Evolutionary conservation across 1,140 invertebrate genomes (phyloP), one percentile per base, ranked within the genome.

Genomic region (Andrena cerasifolii): DNA sequence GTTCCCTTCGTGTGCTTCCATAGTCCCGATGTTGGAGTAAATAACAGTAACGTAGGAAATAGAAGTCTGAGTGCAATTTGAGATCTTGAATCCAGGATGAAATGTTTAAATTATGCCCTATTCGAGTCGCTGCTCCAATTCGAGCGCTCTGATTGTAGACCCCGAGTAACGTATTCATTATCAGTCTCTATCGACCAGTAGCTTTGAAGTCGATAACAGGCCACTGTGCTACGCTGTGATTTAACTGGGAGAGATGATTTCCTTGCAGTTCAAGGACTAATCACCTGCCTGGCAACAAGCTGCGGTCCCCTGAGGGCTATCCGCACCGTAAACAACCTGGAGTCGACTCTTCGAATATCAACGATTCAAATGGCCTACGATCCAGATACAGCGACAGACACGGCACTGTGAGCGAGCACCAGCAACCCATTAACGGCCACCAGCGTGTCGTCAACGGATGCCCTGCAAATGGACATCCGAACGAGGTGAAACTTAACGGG

Each of bases 261-360:
- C 31, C 26, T 83, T 74, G 0, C 82, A 92, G 91, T 92, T 89
- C 91, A 92, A 89, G 84, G 91, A 92, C 78, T 92, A 90, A 91
- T 90, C 76, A 88, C 66, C 40, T 89, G 83, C 82, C 83, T 89
- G 66, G 51, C 82, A 72, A 85, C 62, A 85, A 89, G 74, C 10
- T 89, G 90, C 85, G 77, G 59, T 36, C 82, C 75, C 53, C 49
- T 43, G 28, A 85, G 43, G 51, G 6, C 33, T 71, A 68, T 67
- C 63, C 65, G 28, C 33, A 78, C 36, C 76, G 62, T 78, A 80
- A 31, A 40, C 73, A 65, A 73, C 28, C 49, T 66, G 67, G 72
- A 77, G 74, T 78, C 78, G 77, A 79, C 78, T 45, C 74, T 92
- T 51, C 89, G 82, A 70, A 89, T 91, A 81, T 90, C 88, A 79